phyloP scores from a whole-genome alignment of 2,797 vertebrate genomes.

The Poecilia velifera region DNA sequence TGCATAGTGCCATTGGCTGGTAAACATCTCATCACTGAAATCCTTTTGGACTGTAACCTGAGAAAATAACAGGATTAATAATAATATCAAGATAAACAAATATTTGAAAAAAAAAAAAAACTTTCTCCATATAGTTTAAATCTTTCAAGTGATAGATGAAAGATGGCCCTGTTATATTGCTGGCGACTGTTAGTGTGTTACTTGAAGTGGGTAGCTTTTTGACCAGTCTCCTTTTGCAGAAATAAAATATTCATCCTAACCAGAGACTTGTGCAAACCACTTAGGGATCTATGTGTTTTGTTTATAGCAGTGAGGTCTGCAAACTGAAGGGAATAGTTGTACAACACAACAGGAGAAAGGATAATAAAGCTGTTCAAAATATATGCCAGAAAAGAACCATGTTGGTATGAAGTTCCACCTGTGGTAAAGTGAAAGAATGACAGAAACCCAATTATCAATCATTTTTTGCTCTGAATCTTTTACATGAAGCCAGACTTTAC shows the following conservation, averaged over 20 bases:
- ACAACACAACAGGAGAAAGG: background rate
- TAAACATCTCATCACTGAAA: slow-evolving; percentile 87
- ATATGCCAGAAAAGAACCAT: background rate
- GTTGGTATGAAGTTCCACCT: background rate
- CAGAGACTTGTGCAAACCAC: background rate
- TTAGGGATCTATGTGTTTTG: background rate
- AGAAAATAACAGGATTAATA: background rate
- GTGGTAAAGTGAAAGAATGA: background rate
- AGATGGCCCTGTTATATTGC: too few species aligned
- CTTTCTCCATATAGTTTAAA: background rate
- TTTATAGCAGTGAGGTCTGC: background rate
- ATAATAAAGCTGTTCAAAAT: background rate
- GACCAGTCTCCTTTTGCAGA: background rate
- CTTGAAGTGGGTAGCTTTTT: background rate
- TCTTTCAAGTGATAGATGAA: background rate
- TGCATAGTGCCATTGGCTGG: slow-evolving; percentile 88
- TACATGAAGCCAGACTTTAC: background rate
- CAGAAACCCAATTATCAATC: background rate
- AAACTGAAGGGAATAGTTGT: background rate
- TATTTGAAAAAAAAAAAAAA: background rate
- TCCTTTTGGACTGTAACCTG: slow-evolving; percentile 89
- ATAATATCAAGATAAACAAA: background rate
- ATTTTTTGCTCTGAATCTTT: background rate
- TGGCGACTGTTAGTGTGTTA: too few species aligned
- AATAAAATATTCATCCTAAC: background rate